A percentile compares a stretch with the other conserved stretches of the same genome.
phyloP scores from a whole-genome alignment of 2,113 vertebrate species.

The Pica pica region DNA sequence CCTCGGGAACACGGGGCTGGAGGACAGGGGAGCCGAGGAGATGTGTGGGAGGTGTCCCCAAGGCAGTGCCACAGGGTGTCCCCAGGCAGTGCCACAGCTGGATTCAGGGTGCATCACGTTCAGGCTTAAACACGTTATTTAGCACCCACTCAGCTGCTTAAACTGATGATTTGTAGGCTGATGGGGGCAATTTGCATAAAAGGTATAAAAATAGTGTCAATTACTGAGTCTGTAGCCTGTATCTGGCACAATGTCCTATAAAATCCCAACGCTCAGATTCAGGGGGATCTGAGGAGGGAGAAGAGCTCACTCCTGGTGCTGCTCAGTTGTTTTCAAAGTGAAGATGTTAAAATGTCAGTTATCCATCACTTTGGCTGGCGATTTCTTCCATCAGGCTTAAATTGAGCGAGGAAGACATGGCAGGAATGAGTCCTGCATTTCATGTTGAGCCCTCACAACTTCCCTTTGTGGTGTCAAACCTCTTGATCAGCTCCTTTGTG shows the following conservation, averaged over 20 bases:
- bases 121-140: background rate
- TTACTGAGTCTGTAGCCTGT: background rate
- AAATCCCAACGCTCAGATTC: background rate
- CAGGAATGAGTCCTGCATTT: background rate
- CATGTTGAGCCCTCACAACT: accelerated
- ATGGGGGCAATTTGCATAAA: background rate
- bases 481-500: background rate
- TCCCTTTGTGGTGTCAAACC: background rate
- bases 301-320: background rate
- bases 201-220: background rate
- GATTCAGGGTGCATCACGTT: background rate
- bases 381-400: background rate
- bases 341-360: background rate
- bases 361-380: background rate
- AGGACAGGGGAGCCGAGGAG: background rate
- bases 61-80: background rate
- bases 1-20: background rate
- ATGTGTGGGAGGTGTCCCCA: background rate
- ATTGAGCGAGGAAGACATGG: background rate
- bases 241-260: background rate
- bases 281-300: background rate
- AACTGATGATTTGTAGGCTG: background rate
- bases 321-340: background rate
- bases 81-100: background rate
- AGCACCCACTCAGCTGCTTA: background rate